These are phyloP conservation scores for Orius insidiosus DNA, from an alignment of 1,140 invertebrate species.

Conservation along the genomic window DNA sequence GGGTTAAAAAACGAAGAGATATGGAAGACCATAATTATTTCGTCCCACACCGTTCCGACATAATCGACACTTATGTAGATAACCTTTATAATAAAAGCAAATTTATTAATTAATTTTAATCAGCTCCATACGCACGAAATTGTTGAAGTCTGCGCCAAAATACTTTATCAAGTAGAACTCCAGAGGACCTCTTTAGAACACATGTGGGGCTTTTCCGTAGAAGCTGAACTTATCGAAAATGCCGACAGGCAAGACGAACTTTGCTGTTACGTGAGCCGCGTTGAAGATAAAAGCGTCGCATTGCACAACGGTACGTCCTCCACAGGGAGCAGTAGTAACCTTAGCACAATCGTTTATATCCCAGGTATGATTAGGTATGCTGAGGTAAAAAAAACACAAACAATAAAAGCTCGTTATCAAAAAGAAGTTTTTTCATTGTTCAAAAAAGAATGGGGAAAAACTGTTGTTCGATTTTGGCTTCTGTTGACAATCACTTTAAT, in stretches of 20 bases:
- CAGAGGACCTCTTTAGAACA: slow-evolving; percentile 73
- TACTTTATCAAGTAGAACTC: slow-evolving; percentile 89
- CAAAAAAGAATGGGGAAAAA: too few species aligned
- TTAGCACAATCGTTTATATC: neutral
- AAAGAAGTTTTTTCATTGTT: too few species aligned
- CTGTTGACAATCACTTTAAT: too few species aligned
- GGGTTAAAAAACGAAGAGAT: slow-evolving; percentile 83
- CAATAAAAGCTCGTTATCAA: too few species aligned
- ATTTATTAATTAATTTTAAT: slow-evolving; percentile 18
- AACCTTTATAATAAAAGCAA: slow-evolving; percentile 9
- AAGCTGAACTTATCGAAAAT: slow-evolving; percentile 91
- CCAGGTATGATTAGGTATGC: too few species aligned
- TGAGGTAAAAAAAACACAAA: too few species aligned
- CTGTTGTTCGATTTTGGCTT: too few species aligned
- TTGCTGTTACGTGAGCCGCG: slow-evolving; percentile 88
- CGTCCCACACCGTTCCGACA: slow-evolving; percentile 77
- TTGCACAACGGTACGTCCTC: slow-evolving; percentile 71
- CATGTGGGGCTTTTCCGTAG: slow-evolving; percentile 95
- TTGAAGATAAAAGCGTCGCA: slow-evolving; percentile 85
- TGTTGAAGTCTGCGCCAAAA: slow-evolving; percentile 91
- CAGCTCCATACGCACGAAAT: slow-evolving; percentile 88
- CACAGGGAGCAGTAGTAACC: slow-evolving; percentile 3
- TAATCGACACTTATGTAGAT: slow-evolving; percentile 91
- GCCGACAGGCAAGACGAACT: slow-evolving; percentile 88
- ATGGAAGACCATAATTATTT: slow-evolving; percentile 93